phyloP scores from a whole-genome alignment of 2,797 vertebrate species.

The Echeneis naucrates region DNA sequence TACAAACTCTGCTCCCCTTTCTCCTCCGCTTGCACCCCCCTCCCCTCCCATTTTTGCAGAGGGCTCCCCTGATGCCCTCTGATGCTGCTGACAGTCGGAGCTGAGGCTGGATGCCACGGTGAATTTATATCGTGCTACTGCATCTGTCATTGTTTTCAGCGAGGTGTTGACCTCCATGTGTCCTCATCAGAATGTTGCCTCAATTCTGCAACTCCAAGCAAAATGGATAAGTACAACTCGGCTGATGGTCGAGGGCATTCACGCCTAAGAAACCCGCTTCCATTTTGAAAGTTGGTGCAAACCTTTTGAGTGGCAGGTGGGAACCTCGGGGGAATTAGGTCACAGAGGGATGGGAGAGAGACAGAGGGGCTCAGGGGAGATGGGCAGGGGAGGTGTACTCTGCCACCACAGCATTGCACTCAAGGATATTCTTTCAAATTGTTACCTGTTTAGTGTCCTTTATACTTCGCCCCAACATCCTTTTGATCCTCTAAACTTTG shows the following conservation, averaged over 20 bases:
- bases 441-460: conserved; percentile 80
- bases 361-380: conserved; percentile 66
- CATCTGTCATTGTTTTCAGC: conserved; percentile 74
- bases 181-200: conserved; percentile 76
- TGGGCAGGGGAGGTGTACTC: conserved; percentile 54
- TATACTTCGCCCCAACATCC: conserved; percentile 72
- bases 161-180: conserved; percentile 71
- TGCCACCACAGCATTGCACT: conserved; percentile 54
- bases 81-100: conserved; percentile 75
- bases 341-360: conserved; percentile 70
- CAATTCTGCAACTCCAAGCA: conserved; percentile 78
- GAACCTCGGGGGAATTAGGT: conserved; percentile 79
- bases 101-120: conserved; percentile 66
- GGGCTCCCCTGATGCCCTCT: conserved; percentile 76
- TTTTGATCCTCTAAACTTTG: conserved; percentile 79
- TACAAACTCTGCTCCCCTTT: conserved; percentile 75
- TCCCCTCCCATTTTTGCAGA: conserved; percentile 60
- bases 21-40: conserved; percentile 49
- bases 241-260: conserved; percentile 71
- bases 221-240: conserved; percentile 76
- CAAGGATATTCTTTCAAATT: conserved; percentile 68
- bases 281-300: conserved; percentile 67
- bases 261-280: conserved; percentile 59
- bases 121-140: conserved; percentile 72
- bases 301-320: conserved; percentile 81